These are phyloP conservation scores for Augiades crinisus DNA, from an alignment of 2,888 invertebrate species.

Conservation along the genomic window DNA sequence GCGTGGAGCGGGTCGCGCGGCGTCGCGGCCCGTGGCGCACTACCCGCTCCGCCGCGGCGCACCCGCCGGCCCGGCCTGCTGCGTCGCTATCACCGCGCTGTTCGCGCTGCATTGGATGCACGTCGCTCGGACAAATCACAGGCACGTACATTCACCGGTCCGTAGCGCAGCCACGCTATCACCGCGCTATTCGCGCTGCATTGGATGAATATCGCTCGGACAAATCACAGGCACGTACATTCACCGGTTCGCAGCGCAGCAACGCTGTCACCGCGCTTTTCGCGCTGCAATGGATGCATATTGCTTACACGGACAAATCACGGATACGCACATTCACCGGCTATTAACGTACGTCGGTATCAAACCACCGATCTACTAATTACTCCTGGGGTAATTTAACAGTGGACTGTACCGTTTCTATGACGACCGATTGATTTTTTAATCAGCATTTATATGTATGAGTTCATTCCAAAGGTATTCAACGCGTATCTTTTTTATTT, in stretches of 20 bases:
- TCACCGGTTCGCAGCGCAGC: slow-evolving; percentile 13
- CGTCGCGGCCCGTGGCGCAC: slow-evolving; percentile 58
- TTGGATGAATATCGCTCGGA: slow-evolving; percentile 21
- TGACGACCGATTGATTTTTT: too few relatives aligned
- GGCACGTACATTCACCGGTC: slow-evolving; percentile 27
- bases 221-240: slow-evolving; percentile 26
- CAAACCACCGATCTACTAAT: not conserved
- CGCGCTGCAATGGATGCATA: slow-evolving; percentile 27
- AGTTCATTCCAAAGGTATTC: too few relatives aligned
- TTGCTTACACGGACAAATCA: slow-evolving; percentile 6
- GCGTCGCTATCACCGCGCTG: slow-evolving; percentile 34
- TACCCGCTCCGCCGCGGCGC: slow-evolving; percentile 37
- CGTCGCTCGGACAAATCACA: slow-evolving; percentile 9
- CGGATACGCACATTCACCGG: slow-evolving; percentile 11
- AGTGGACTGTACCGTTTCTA: too few relatives aligned
- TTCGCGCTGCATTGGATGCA: slow-evolving; percentile 27
- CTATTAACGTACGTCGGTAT: not conserved
- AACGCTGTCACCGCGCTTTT: slow-evolving; percentile 35
- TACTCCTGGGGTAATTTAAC: not conserved
- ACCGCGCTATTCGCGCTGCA: slow-evolving; percentile 32
- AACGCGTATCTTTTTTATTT: too few relatives aligned
- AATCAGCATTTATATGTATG: too few relatives aligned
- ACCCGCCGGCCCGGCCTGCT: slow-evolving; percentile 21
- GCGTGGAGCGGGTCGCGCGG: slow-evolving; percentile 32
- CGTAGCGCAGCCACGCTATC: slow-evolving; percentile 25